Conservation (phyloP, 2,113 vertebrate genomes). For the Callithrix jacchus region DNA sequence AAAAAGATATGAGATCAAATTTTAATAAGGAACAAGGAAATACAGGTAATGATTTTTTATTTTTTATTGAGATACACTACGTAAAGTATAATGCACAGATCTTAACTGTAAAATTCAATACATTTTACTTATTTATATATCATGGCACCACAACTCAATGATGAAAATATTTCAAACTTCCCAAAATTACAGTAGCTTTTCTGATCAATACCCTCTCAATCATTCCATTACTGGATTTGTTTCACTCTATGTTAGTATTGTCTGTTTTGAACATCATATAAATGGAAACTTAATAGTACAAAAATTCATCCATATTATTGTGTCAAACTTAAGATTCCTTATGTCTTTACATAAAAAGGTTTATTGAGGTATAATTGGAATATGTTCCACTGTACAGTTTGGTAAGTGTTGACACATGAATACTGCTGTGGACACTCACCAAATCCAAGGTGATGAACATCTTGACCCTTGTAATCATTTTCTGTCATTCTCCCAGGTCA, state of each 20-base stretch:
- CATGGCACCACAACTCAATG: not conserved
- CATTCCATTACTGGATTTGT: not conserved
- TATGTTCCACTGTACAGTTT: not conserved
- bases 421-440: not conserved
- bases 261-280: not conserved
- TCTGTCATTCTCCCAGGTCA: too few species aligned
- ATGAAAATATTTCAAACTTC: not conserved
- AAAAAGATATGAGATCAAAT: not conserved
- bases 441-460: not conserved
- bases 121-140: not conserved
- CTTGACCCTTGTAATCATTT: not conserved
- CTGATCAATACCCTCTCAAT: rapidly evolving
- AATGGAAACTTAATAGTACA: not conserved
- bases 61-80: not conserved
- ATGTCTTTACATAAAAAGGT: not conserved
- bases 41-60: not conserved
- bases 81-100: not conserved
- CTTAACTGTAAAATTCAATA: not conserved
- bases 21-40: not conserved
- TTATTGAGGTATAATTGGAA: not conserved
- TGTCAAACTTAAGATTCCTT: not conserved
- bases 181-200: not conserved
- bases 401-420: not conserved
- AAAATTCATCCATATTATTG: not conserved
- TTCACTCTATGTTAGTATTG: not conserved